phyloP scores from a whole-genome alignment of 2,113 vertebrate species.

The Lepus europaeus region DNA sequence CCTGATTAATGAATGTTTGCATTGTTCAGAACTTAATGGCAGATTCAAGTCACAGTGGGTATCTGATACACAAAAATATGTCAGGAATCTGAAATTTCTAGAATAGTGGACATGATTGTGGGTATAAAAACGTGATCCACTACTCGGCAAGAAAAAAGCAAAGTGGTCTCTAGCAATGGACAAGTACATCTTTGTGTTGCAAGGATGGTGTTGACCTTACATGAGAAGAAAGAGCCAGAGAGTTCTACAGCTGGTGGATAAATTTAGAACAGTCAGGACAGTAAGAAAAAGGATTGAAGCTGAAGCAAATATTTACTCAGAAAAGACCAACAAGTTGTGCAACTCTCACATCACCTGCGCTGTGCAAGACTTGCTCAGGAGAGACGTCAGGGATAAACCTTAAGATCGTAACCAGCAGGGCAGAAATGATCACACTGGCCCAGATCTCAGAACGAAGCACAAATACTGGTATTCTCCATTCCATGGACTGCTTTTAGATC shows the following conservation, averaged over 20 bases:
- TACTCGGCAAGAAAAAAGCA: not conserved
- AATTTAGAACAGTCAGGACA: slow-evolving; percentile 20
- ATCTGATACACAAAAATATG: slow-evolving; percentile 38
- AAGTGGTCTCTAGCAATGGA: not conserved
- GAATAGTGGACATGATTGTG: slow-evolving; percentile 2
- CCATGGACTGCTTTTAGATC: not conserved
- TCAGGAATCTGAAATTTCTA: slow-evolving; percentile 1
- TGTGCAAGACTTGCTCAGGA: slow-evolving; percentile 9
- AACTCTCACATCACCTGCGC: slow-evolving; percentile 17
- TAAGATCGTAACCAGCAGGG: not conserved
- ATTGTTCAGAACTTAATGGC: not conserved
- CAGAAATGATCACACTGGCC: not conserved
- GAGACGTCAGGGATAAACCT: not conserved
- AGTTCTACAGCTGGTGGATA: not conserved
- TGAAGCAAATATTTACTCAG: slow-evolving; percentile 52
- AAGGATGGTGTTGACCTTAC: not conserved
- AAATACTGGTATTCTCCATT: slow-evolving; percentile 9
- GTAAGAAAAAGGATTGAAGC: slow-evolving; percentile 10
- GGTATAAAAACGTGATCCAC: slow-evolving; percentile 33
- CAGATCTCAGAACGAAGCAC: not conserved
- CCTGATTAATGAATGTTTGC: not conserved
- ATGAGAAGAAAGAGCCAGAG: not conserved
- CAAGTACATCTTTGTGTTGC: not conserved
- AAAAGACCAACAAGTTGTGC: slow-evolving; percentile 36
- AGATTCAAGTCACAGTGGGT: slow-evolving; percentile 18